Conservation (phyloP, 2,797 vertebrate species). For the Sebastes oblongus region DNA sequence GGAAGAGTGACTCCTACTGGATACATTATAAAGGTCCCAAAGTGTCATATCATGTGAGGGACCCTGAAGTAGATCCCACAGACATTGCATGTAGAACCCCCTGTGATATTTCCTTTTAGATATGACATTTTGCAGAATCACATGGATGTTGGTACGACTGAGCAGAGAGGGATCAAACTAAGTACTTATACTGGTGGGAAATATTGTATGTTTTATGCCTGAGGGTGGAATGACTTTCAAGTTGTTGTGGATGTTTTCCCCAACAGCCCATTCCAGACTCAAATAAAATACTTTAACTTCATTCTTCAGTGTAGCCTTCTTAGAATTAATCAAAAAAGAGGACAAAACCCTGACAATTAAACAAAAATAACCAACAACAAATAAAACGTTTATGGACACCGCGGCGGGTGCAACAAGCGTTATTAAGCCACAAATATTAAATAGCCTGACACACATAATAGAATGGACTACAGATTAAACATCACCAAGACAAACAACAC, state of each 20-base stretch:
- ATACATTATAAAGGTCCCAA: neutral
- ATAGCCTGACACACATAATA: too few relatives aligned
- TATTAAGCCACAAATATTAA: too few relatives aligned
- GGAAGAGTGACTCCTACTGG: constrained; percentile 52
- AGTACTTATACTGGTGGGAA: neutral
- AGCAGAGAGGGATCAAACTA: neutral
- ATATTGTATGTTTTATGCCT: too few relatives aligned
- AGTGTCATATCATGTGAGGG: neutral
- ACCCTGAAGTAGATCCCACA: neutral
- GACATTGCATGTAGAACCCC: neutral
- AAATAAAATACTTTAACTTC: neutral
- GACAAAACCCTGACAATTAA: too few relatives aligned
- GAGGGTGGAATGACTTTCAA: too few relatives aligned
- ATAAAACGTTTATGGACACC: neutral
- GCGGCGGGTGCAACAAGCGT: too few relatives aligned
- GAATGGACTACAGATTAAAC: too few relatives aligned
- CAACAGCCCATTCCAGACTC: too few relatives aligned
- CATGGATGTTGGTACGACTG: neutral
- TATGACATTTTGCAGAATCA: neutral
- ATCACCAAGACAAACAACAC: too few relatives aligned
- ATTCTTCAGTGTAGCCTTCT: neutral
- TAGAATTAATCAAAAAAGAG: neutral
- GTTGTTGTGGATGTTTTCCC: too few relatives aligned
- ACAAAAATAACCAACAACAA: too few relatives aligned
- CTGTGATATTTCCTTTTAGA: neutral